Base-by-base conservation (phyloP, 2,888 invertebrate genomes). In the Drosophila paracracens region DNA sequence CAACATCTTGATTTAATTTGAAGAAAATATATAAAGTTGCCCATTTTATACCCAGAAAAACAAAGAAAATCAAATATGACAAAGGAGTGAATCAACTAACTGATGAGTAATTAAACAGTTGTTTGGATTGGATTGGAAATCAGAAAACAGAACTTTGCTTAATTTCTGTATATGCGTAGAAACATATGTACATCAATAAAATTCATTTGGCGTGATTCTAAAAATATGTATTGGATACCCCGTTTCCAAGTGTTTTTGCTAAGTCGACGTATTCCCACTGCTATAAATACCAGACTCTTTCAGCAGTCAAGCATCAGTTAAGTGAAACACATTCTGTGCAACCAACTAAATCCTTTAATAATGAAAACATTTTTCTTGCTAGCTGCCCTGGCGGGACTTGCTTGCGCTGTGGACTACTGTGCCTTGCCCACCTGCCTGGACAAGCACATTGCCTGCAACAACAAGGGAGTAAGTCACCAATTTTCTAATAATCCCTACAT, bases 371-470 rank as follows among this genome's bases (percentile, higher is more conserved):
- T 67, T 16, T 16, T 61, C 21, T 11, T 40, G 13, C 60, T 66
- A 18, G 33, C 53, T 29, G 46, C 53, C 10, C 21, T 70, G 11
- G 43, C 29, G 0, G 68, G 66, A 31, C 21, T 74, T 6, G 62
- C 50, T 6, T 33, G 50, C 5, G 80, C 76, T 16, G 53, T 83
- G 33, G 82, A 82, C 36, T 82, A 82, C 35, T 82, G 82, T 54
- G 81, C 81, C 8, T 57, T 83, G 65, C 82, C 84, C 53, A 82
- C 83, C 38, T 83, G 83, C 31, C 64, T 84, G 68, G 83, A 83
- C 56, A 83, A 83, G 71, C 83, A 83, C 58, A 74, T 83, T 50
- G 83, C 84, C 53, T 83, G 83, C 73, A 83, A 83, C 27, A 83
- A 83, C 21, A 84, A 83, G 13, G 84, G 82, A 58, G 82, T 82